Conservation (phyloP, 2,797 vertebrate species). For the Distichodus sexfasciatus region DNA sequence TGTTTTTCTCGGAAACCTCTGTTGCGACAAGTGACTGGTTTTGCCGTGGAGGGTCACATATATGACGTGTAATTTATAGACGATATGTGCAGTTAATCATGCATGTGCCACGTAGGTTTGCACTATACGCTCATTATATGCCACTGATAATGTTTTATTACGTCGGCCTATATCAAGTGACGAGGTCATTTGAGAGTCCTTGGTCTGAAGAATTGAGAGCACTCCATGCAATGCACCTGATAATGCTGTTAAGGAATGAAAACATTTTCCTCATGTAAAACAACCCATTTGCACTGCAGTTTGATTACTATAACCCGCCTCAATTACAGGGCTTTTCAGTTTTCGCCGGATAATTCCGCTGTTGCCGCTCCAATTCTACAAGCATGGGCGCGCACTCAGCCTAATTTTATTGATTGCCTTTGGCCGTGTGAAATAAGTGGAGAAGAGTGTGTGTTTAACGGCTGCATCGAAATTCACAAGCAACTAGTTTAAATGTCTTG, state of each 20-base stretch:
- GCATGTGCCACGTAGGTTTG: too few species aligned
- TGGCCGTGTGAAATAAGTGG: constrained; percentile 12
- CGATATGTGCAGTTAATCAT: too few species aligned
- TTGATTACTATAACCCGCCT: background rate
- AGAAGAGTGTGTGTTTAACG: constrained; percentile 21
- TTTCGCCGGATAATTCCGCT: constrained; percentile 6
- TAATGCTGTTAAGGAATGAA: background rate
- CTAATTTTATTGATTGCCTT: constrained; percentile 21
- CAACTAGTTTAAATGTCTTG: background rate
- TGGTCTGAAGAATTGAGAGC: too few species aligned
- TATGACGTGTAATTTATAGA: too few species aligned
- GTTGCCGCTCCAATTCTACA: background rate
- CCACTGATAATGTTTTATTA: too few species aligned
- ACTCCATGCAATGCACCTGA: too few species aligned
- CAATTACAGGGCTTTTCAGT: background rate
- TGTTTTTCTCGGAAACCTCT: too few species aligned
- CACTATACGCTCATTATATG: too few species aligned
- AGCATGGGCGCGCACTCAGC: background rate
- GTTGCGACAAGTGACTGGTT: too few species aligned
- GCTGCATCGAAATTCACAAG: constrained; percentile 5
- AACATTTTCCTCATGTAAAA: constrained; percentile 7
- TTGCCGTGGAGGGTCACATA: too few species aligned
- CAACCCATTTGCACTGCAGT: background rate
- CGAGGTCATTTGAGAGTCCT: too few species aligned
- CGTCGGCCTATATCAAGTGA: too few species aligned